Evolutionary conservation across 1,140 invertebrate genomes (phyloP).

Genomic region (Agrypnia vestita): DNA sequence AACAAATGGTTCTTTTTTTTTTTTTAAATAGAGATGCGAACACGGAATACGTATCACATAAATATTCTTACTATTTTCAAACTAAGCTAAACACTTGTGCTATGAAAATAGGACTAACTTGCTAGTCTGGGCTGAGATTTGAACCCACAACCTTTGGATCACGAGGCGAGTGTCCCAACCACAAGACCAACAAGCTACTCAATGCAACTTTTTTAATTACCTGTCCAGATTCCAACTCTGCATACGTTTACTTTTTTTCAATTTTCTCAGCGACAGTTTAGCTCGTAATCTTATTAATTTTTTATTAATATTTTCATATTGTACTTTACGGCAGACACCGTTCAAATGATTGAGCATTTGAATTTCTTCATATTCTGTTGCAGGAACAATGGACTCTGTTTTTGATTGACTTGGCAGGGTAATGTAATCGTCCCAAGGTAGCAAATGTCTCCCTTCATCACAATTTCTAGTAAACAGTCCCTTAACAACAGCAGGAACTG

Average conservation of each 20-base stretch:
- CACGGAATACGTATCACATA: too few relatives aligned
- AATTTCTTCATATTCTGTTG: constrained; percentile 55
- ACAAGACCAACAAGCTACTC: too few relatives aligned
- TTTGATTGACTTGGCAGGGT: neutral
- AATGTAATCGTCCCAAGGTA: constrained; percentile 49
- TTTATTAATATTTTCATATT: constrained; percentile 52
- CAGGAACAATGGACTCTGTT: constrained; percentile 25
- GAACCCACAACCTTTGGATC: too few relatives aligned
- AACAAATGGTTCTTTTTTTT: too few relatives aligned
- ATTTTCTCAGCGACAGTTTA: constrained; percentile 54
- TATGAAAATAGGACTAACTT: too few relatives aligned
- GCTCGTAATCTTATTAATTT: constrained; percentile 50
- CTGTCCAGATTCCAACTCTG: constrained; percentile 53
- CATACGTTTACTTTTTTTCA: constrained; percentile 53
- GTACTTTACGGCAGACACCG: constrained; percentile 42
- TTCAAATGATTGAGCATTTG: constrained; percentile 56
- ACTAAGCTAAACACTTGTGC: too few relatives aligned
- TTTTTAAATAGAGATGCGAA: too few relatives aligned
- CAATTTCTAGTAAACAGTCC: constrained; percentile 30
- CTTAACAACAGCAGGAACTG: constrained; percentile 2
- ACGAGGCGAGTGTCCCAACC: too few relatives aligned
- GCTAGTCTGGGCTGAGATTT: too few relatives aligned
- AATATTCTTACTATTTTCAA: too few relatives aligned
- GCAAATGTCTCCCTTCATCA: neutral
- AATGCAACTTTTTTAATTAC: too few relatives aligned